Evolutionary conservation across 2,888 invertebrate genomes (phyloP), one percentile per base, ranked within the genome.

Genomic region (Desoria tigrina): DNA sequence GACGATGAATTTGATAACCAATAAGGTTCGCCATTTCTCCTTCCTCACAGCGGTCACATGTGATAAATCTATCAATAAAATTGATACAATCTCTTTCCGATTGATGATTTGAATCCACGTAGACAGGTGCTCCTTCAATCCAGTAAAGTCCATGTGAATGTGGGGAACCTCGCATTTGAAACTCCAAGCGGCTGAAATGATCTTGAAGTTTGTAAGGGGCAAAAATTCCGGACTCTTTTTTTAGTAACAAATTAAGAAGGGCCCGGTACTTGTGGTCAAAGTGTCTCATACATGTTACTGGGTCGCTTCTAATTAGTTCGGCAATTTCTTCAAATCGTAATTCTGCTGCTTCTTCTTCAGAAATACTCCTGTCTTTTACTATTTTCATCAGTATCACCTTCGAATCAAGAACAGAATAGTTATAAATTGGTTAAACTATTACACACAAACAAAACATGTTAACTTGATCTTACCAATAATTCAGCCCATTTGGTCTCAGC

Each of bases 51-150:
- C n/a, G n/a, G n/a, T n/a, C n/a, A n/a, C n/a, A n/a, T n/a, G n/a
- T n/a, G n/a, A n/a, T n/a, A n/a, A n/a, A n/a, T n/a, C n/a, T n/a
- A n/a, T n/a, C n/a, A n/a, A n/a, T n/a, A n/a, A n/a, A n/a, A n/a
- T n/a, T n/a, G n/a, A n/a, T n/a, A n/a, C n/a, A n/a, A n/a, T n/a
- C n/a, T n/a, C n/a, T n/a, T n/a, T n/a, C n/a, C n/a, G n/a, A n/a
- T 79, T 77, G 63, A 18, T 71, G 66, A 1, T 51, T 51, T 37
- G 66, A 64, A n/a, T n/a, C n/a, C n/a, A n/a, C n/a, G n/a, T n/a
- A n/a, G n/a, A n/a, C n/a, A n/a, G n/a, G n/a, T n/a, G n/a, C n/a
- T n/a, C n/a, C n/a, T n/a, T n/a, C n/a, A n/a, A n/a, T n/a, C n/a
- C n/a, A n/a, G n/a, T n/a, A n/a, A n/a, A n/a, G n/a, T n/a, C n/a